Base-by-base conservation (phyloP, 2,113 vertebrate genomes). In the Pachyramphus minor region DNA sequence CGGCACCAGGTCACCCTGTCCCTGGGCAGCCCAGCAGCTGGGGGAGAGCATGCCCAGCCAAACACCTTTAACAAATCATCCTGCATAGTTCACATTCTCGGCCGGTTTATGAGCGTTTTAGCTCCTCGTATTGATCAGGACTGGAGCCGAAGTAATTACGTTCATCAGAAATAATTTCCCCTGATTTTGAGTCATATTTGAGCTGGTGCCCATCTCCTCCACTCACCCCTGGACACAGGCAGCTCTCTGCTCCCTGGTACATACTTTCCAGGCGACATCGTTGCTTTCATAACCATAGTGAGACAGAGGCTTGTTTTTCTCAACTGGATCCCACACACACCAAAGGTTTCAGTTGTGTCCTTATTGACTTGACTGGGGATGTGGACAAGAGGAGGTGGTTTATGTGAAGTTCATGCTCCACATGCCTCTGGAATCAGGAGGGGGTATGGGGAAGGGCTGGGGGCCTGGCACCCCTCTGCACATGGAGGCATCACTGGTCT, bases 201-300 rank as follows among this genome's bases (percentile, higher is more conserved):
- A 95, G 84, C 76, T 37, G 84, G 59, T 74, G 79, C 93, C 95
- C 53, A 68, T 84, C 90, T 89, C 64, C 74, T 87, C 87, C 15
- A 2, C 85, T 84, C 55, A 0, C 50, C 73, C 91, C 81, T 75
- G 5, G 1, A 79, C 77, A 66, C 87, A 82, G 81, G 91, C 88
- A 93, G 96, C 91, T 95, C 89, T 42, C 90, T 92, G 79, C 91
- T 95, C 8, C 1, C 79, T 90, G 91, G 91, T 96, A 89, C 97
- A 97, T 97, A 92, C 89, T 96, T 97, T 97, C 96, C 96, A 93
- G 94, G 97, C 92, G 76, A 96, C 97, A 97, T 97, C 79, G 95
- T 74, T 95, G 96, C 96, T 97, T 96, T 96, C 90, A 96, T 84
- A 90, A 69, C 95, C 55, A 20, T 8, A 14, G 63, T 37, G 88